These are phyloP conservation scores for Xiphophorus maculatus DNA, from an alignment of 2,113 vertebrate species.

Conservation along the genomic window DNA sequence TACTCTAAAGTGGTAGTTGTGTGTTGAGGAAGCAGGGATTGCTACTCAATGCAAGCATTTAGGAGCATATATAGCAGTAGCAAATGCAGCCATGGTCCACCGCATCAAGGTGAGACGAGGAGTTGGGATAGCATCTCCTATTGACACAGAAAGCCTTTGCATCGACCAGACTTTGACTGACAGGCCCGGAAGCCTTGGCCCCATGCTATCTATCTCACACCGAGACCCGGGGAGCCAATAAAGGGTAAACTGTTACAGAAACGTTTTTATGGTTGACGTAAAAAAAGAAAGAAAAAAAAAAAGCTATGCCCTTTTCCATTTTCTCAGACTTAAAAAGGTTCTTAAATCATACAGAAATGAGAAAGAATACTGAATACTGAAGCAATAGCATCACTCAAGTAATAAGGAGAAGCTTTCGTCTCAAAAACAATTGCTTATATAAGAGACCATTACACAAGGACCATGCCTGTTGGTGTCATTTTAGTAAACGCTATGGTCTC, in stretches of 20 bases:
- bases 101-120: slow-evolving; percentile 62
- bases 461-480: slow-evolving; percentile 19
- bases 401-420: slow-evolving; percentile 41
- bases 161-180: slow-evolving; percentile 69
- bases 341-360: slow-evolving; percentile 35
- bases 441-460: slow-evolving; percentile 35
- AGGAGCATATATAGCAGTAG: slow-evolving; percentile 24
- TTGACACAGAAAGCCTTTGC: slow-evolving; percentile 62
- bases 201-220: slow-evolving; percentile 55
- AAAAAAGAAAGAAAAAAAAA: slow-evolving; percentile 12
- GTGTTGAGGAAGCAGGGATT: not conserved
- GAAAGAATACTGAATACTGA: slow-evolving; percentile 20
- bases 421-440: slow-evolving; percentile 17
- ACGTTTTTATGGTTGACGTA: slow-evolving; percentile 41
- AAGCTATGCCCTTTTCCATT: slow-evolving; percentile 17
- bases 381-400: slow-evolving; percentile 17
- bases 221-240: slow-evolving; percentile 58
- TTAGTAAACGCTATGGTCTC: not conserved
- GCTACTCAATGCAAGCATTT: slow-evolving; percentile 10
- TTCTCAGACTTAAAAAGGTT: slow-evolving; percentile 30
- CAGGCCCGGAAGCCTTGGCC: slow-evolving; percentile 58
- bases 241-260: slow-evolving; percentile 43
- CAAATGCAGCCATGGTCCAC: slow-evolving; percentile 42
- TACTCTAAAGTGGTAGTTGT: not conserved
- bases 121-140: slow-evolving; percentile 68